Evolutionary conservation across 2,888 invertebrate species (phyloP).

Genomic region (Drosophila heteroneura): DNA sequence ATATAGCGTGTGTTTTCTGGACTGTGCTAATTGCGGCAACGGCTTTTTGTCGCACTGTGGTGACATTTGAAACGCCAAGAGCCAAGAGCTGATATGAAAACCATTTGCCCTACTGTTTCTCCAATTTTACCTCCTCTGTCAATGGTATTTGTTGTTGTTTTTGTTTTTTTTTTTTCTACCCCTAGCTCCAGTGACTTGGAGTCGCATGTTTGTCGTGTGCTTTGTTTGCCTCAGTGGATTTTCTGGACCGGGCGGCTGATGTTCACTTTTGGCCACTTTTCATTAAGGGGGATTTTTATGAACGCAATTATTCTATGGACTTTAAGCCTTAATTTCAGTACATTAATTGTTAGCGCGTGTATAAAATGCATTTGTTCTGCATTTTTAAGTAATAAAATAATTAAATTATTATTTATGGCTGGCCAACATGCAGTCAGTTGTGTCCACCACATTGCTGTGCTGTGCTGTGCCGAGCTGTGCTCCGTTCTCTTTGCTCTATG

Average conservation of each 20-base stretch:
- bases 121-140: conserved; percentile 17
- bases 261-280: conserved; percentile 46
- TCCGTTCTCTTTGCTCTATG: conserved; percentile 11
- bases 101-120: conserved; percentile 38
- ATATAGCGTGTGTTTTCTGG: conserved; percentile 7
- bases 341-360: conserved; percentile 74
- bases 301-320: conserved; percentile 47
- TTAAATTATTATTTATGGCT: conserved; percentile 75
- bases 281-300: conserved; percentile 42
- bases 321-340: conserved; percentile 48
- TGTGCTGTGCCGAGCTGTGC: not conserved
- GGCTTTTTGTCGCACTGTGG: conserved; percentile 77
- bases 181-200: conserved; percentile 26
- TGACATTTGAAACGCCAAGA: conserved; percentile 56
- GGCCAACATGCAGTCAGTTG: conserved; percentile 47
- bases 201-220: conserved; percentile 35
- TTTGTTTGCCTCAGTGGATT: conserved; percentile 48
- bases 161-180: not conserved
- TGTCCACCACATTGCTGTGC: conserved; percentile 4
- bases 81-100: conserved; percentile 55
- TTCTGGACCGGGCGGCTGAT: conserved; percentile 23
- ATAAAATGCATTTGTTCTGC: conserved; percentile 69
- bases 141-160: conserved; percentile 46
- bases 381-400: conserved; percentile 80
- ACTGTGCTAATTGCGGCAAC: conserved; percentile 71